Conservation (phyloP, 2,888 invertebrate species). For the Plagiodera versicolora region DNA sequence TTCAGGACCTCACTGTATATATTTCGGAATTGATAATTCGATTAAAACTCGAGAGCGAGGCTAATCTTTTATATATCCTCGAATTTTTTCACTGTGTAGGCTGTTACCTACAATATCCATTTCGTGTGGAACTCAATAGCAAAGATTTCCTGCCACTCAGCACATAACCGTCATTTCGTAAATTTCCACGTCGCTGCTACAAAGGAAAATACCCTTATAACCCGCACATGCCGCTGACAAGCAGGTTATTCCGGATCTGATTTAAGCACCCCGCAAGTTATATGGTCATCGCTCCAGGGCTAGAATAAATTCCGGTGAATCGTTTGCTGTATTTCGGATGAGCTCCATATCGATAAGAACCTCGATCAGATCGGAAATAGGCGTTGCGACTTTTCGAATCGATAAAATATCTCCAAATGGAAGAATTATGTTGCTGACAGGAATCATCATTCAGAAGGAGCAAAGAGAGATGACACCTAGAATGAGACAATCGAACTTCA, state of each 20-base stretch:
- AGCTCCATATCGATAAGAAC: neutral
- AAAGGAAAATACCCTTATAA: neutral
- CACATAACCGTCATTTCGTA: neutral
- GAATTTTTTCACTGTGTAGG: too few relatives aligned
- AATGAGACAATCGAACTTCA: too few relatives aligned
- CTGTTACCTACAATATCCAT: too few relatives aligned
- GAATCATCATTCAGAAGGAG: too few relatives aligned
- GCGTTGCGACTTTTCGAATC: neutral
- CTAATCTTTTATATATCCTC: too few relatives aligned
- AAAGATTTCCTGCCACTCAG: neutral
- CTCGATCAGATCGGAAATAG: neutral
- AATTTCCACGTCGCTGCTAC: neutral
- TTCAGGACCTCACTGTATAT: too few relatives aligned
- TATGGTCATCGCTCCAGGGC: slow-evolving; percentile 7
- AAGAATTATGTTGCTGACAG: too few relatives aligned
- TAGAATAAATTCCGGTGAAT: slow-evolving; percentile 5
- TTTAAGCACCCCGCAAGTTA: slow-evolving; percentile 40
- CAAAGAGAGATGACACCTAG: too few relatives aligned
- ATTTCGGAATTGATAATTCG: too few relatives aligned
- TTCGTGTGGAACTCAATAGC: neutral
- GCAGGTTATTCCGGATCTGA: slow-evolving; percentile 48
- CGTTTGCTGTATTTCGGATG: slow-evolving; percentile 5
- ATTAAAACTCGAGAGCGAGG: too few relatives aligned
- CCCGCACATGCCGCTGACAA: slow-evolving; percentile 47
- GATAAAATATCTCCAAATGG: neutral